Percentiles rank a stretch among this genome's conserved stretches.
Conservation (phyloP, 2,113 vertebrate species). For the Tympanuchus pallidicinctus region DNA sequence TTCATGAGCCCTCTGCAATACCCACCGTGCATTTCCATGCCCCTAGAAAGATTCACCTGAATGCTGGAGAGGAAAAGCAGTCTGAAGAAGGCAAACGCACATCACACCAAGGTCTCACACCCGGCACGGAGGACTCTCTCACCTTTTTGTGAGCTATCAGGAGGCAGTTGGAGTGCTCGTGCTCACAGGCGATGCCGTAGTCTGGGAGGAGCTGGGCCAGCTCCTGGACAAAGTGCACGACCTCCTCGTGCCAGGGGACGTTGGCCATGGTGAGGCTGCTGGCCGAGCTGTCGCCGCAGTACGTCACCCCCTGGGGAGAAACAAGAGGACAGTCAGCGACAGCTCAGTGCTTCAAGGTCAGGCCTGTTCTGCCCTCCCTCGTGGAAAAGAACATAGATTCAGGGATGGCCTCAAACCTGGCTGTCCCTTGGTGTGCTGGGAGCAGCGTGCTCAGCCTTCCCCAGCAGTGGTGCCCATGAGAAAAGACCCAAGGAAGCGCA, state of each 20-base stretch:
- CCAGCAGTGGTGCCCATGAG: too few relatives aligned
- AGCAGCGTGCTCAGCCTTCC: neutral
- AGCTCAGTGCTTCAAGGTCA: neutral
- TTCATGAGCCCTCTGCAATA: neutral
- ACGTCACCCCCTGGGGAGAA: constrained; percentile 89
- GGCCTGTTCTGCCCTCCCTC: fast-evolving
- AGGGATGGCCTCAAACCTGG: fast-evolving
- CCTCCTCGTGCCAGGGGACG: constrained; percentile 96
- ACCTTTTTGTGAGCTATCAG: constrained; percentile 93
- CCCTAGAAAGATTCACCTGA: neutral
- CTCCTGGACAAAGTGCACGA: constrained; percentile 88
- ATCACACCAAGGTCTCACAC: neutral
- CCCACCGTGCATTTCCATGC: neutral
- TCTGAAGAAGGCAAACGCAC: neutral
- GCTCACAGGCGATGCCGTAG: constrained; percentile 92
- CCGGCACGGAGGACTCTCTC: constrained; percentile 14
- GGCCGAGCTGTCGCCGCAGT: constrained; percentile 94
- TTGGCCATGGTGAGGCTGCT: constrained; percentile 97
- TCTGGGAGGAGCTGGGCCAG: constrained; percentile 83
- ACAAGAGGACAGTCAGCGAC: fast-evolving
- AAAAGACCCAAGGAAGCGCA: neutral
- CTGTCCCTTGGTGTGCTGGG: neutral
- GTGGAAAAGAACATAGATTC: neutral
- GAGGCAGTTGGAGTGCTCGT: constrained; percentile 94
- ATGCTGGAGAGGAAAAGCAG: fast-evolving